Base-by-base conservation (phyloP, 2,888 invertebrate species). In the Orchestes rusci region DNA sequence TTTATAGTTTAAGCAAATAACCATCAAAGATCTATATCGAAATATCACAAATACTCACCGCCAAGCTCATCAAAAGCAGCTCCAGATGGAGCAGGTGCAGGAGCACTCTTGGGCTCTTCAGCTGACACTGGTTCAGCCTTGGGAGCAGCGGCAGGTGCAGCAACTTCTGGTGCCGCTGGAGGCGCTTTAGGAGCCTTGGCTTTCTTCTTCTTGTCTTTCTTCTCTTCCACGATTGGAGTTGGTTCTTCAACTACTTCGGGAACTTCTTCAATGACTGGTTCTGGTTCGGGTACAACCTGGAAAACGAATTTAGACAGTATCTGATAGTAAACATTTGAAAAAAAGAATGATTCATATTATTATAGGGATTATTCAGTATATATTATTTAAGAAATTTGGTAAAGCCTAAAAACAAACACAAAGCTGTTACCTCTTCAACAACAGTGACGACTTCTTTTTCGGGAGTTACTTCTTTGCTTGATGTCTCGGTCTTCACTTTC, bases 11-110 rank as follows among this genome's bases (percentile, higher is more conserved):
- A n/a, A n/a, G n/a, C n/a, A n/a, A n/a, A n/a, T n/a, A n/a, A n/a
- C n/a, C n/a, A n/a, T n/a, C n/a, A n/a, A n/a, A n/a, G n/a, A n/a
- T n/a, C 8, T 31, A 31, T 12, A 2, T 31, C 31, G 23, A 4
- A 20, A 36, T 23, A 7, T 10, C 7, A 23, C 7, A 10, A 15
- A 31, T n/a, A 48, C 60, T 65, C 67, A 76, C 77, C 77, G 62
- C 75, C 76, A 48, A 77, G 62, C 65, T 77, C 77, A 60, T 79
- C 77, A 57, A 77, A 78, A 39, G 68, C 75, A 45, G 72, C 66
- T 52, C 61, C 65, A 40, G 57, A 58, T 38, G 47, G 15, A 61
- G 62, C 7, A 36, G 39, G 39, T 10, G 5, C 23, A 28, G 50
- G 48, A 28, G 43, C 43, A 42, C 56, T 31, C 16, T 17, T 29